Evolutionary conservation across 2,888 invertebrate species (phyloP).

Genomic region (Lycaena phlaeas): DNA sequence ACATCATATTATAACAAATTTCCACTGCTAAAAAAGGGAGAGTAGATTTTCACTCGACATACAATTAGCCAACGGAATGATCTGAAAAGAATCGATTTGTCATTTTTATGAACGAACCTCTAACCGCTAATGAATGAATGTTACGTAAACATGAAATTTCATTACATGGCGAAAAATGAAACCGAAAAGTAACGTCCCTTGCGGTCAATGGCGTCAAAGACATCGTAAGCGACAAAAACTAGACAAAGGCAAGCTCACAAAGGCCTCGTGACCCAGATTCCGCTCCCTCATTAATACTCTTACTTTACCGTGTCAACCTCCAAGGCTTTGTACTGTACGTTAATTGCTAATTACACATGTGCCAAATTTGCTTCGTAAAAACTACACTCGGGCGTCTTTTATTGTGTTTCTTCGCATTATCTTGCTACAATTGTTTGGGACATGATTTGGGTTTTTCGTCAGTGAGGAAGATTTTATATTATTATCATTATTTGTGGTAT

Average conservation of each 20-base stretch:
- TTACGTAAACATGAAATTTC: not conserved
- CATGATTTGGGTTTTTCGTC: too few relatives aligned
- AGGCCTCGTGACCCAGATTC: slow-evolving; percentile 50
- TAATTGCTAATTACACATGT: slow-evolving; percentile 29
- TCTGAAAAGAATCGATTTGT: too few relatives aligned
- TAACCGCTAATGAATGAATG: too few relatives aligned
- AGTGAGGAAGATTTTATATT: too few relatives aligned
- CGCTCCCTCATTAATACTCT: slow-evolving; percentile 41
- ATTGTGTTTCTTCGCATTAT: too few relatives aligned
- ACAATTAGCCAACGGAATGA: too few relatives aligned
- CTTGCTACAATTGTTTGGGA: too few relatives aligned
- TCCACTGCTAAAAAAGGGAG: too few relatives aligned
- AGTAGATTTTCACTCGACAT: too few relatives aligned
- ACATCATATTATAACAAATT: too few relatives aligned
- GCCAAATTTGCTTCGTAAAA: slow-evolving; percentile 6
- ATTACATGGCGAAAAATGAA: not conserved
- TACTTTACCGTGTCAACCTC: slow-evolving; percentile 40
- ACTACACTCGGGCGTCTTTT: not conserved
- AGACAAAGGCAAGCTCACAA: slow-evolving; percentile 50
- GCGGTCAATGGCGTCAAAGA: slow-evolving; percentile 24
- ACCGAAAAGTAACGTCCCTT: slow-evolving; percentile 5
- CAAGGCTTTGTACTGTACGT: slow-evolving; percentile 25
- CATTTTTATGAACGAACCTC: too few relatives aligned
- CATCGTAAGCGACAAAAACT: slow-evolving; percentile 34
- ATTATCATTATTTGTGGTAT: too few relatives aligned